Evolutionary conservation across 37 sponge, comb jelly and placozoan species (phyloP).

Genomic region (Aplysina aerophoba): DNA sequence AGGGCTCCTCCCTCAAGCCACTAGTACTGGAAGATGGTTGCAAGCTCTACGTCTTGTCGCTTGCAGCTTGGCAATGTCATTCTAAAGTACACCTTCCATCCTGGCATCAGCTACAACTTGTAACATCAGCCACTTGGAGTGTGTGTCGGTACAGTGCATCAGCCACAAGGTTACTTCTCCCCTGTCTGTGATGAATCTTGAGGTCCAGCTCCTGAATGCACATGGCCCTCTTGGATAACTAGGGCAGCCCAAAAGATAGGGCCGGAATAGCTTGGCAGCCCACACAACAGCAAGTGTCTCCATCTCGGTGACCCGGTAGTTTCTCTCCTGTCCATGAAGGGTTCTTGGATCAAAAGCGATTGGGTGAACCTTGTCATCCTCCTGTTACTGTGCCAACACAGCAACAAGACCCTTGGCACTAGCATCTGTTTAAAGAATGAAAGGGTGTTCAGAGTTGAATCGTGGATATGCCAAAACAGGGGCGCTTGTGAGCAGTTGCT

Average conservation of each 20-base stretch:
- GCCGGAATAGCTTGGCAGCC: slow-evolving; percentile 29
- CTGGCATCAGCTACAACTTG: neutral
- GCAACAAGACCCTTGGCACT: slow-evolving; percentile 50
- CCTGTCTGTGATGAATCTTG: slow-evolving; percentile 37
- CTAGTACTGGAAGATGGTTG: neutral
- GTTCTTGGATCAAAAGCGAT: slow-evolving; percentile 62
- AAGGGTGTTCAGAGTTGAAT: neutral
- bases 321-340: neutral
- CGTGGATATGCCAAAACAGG: slow-evolving; percentile 48
- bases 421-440: slow-evolving; percentile 55
- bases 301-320: slow-evolving; percentile 23
- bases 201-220: slow-evolving; percentile 54
- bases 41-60: neutral
- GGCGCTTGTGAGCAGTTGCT: slow-evolving; percentile 42
- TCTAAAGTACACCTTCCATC: too few species aligned
- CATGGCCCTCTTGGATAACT: slow-evolving; percentile 46
- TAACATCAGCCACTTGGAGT: neutral
- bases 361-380: slow-evolving; percentile 42
- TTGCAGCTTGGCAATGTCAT: slow-evolving; percentile 18
- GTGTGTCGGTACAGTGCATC: slow-evolving; percentile 47
- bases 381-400: slow-evolving; percentile 41
- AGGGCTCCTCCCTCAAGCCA: slow-evolving; percentile 4
- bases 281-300: slow-evolving; percentile 52
- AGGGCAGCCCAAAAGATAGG: slow-evolving; percentile 48
- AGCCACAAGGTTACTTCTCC: slow-evolving; percentile 33